Percentiles rank a stretch among this genome's conserved stretches.
phyloP scores from a whole-genome alignment of 2,797 vertebrate genomes.

The Sparus aurata region DNA sequence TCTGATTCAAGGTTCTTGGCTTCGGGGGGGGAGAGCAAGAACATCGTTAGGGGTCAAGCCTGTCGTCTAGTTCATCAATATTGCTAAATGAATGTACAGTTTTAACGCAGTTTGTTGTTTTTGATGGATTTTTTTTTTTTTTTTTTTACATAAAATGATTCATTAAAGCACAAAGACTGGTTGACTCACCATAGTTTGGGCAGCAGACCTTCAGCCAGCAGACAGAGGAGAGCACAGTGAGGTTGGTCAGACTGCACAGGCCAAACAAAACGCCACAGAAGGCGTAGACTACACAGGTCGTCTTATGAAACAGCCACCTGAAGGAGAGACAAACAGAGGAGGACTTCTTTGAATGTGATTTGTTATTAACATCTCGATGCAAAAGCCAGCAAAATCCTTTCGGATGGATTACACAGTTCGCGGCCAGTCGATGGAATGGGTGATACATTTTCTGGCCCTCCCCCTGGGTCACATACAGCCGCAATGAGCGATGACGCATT shows the following conservation, averaged over 20 bases:
- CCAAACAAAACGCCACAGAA: conserved; percentile 90
- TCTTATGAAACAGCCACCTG: conserved; percentile 86
- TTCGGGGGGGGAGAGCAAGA: background rate
- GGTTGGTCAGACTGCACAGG: conserved; percentile 86
- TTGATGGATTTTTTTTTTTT: background rate
- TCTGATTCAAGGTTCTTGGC: conserved; percentile 20
- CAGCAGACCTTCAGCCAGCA: conserved; percentile 94
- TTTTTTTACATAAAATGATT: background rate
- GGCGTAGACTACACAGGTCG: conserved; percentile 85
- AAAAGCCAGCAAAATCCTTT: conserved; percentile 7
- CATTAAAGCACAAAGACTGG: background rate
- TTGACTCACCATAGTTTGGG: conserved; percentile 87
- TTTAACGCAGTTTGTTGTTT: background rate
- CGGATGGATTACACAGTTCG: conserved; percentile 21
- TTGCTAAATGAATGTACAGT: background rate
- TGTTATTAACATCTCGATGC: conserved; percentile 11
- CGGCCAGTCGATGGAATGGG: background rate
- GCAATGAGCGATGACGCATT: conserved; percentile 24
- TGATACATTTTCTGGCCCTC: conserved; percentile 16
- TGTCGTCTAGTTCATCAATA: background rate
- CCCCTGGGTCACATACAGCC: background rate
- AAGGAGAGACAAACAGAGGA: conserved; percentile 17
- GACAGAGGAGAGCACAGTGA: conserved; percentile 85
- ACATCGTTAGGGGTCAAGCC: background rate
- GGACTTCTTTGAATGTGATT: background rate